Percentiles rank a stretch among this genome's conserved stretches.
These are phyloP conservation scores for Strix uralensis DNA, from an alignment of 2,113 vertebrate species.

Conservation along the genomic window DNA sequence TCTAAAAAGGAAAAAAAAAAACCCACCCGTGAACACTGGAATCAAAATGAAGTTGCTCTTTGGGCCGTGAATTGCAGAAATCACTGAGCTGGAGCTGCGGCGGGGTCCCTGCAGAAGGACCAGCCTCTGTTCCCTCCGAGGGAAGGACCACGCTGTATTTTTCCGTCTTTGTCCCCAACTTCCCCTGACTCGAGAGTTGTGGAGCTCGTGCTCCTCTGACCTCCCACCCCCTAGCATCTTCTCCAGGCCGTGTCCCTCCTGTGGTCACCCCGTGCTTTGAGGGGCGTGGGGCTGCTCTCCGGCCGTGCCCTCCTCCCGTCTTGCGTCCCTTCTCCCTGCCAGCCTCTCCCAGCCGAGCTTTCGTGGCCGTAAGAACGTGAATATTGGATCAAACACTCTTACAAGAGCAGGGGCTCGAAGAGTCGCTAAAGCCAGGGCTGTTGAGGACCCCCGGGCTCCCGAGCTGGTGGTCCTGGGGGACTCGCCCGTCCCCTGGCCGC, in stretches of 20 bases:
- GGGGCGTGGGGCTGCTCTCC: background rate
- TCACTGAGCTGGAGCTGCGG: background rate
- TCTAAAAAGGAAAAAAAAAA: background rate
- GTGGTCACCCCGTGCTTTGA: background rate
- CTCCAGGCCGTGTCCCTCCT: accelerated
- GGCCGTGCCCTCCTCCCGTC: background rate
- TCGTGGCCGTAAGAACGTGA: accelerated
- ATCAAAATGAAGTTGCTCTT: background rate
- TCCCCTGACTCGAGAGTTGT: background rate
- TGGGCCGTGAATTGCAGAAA: background rate
- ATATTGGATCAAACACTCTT: accelerated
- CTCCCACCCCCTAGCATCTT: background rate
- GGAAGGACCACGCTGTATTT: background rate
- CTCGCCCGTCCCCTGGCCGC: accelerated
- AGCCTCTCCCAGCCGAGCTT: background rate
- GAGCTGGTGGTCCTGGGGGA: accelerated
- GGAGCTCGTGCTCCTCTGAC: background rate
- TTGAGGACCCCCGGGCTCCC: accelerated
- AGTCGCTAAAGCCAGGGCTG: background rate
- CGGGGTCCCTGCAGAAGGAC: too few relatives aligned
- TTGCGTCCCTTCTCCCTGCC: background rate
- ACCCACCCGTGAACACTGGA: accelerated
- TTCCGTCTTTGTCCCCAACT: accelerated
- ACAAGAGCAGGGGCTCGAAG: background rate
- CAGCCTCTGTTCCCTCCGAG: background rate